These are phyloP conservation scores for Rhombomys opimus DNA, from an alignment of 2,113 vertebrate genomes.

Conservation along the genomic window DNA sequence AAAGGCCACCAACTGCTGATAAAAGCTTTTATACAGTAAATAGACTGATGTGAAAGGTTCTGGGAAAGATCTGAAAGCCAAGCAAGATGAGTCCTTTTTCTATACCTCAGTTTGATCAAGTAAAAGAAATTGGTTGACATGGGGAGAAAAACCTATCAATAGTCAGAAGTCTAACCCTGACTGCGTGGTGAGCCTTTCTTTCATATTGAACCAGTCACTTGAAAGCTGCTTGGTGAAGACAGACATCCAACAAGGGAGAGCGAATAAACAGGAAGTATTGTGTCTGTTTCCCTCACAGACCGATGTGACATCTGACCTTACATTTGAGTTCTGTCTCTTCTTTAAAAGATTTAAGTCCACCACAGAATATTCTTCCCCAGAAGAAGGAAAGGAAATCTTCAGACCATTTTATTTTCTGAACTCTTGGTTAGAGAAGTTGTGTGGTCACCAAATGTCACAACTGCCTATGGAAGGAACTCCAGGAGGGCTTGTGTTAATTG, in stretches of 20 bases:
- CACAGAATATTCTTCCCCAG: neutral
- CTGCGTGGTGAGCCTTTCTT: no score
- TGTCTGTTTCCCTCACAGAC: fast-evolving
- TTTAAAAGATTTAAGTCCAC: neutral
- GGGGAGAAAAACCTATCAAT: neutral
- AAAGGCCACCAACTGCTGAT: neutral
- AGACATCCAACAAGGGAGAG: neutral
- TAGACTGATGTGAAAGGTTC: neutral
- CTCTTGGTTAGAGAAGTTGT: neutral
- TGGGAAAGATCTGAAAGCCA: neutral
- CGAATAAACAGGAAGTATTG: neutral
- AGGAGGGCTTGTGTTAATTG: neutral
- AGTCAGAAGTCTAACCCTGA: neutral
- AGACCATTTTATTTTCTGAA: neutral
- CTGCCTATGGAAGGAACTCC: neutral
- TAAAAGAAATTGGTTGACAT: neutral
- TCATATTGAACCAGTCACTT: neutral
- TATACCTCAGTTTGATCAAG: neutral
- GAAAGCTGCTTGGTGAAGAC: neutral
- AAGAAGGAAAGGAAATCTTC: neutral
- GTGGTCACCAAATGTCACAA: neutral
- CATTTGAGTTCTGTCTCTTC: neutral
- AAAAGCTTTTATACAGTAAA: neutral
- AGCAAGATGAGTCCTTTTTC: neutral
- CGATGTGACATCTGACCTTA: neutral